phyloP scores from a whole-genome alignment of 2,797 vertebrate genomes.

The Apodemus agrarius region DNA sequence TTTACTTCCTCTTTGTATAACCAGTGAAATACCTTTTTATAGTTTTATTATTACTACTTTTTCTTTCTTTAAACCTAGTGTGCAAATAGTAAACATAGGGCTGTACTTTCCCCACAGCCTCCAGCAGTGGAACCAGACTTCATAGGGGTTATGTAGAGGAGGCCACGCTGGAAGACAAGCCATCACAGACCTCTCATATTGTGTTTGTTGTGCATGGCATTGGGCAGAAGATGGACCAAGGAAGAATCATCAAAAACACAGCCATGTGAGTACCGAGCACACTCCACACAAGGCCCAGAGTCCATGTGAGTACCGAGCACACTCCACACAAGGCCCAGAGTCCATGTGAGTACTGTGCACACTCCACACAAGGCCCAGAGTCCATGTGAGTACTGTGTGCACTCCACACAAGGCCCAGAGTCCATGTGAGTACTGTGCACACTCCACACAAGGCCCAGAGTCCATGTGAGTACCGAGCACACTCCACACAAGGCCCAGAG shows the following conservation, averaged over 20 bases:
- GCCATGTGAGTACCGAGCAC: constrained; percentile 93
- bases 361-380: too few species aligned
- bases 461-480: too few species aligned
- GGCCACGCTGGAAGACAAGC: constrained; percentile 96
- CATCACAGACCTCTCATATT: constrained; percentile 96
- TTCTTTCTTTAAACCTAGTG: constrained; percentile 31
- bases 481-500: too few species aligned
- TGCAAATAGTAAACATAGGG: constrained; percentile 63
- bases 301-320: too few species aligned
- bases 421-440: too few species aligned
- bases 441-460: too few species aligned
- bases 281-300: too few species aligned
- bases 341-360: too few species aligned
- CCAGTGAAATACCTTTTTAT: constrained; percentile 26
- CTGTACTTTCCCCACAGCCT: constrained; percentile 89
- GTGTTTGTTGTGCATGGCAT: constrained; percentile 99
- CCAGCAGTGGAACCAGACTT: constrained; percentile 97
- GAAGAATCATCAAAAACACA: constrained; percentile 99
- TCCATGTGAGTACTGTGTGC: too few species aligned
- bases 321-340: too few species aligned
- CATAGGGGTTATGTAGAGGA: constrained; percentile 99
- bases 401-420: too few species aligned
- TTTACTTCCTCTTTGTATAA: not conserved
- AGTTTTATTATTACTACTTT: not conserved
- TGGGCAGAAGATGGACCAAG: constrained; percentile 99